Base-by-base conservation (phyloP, 2,113 vertebrate species). In the Xerus inauris region DNA sequence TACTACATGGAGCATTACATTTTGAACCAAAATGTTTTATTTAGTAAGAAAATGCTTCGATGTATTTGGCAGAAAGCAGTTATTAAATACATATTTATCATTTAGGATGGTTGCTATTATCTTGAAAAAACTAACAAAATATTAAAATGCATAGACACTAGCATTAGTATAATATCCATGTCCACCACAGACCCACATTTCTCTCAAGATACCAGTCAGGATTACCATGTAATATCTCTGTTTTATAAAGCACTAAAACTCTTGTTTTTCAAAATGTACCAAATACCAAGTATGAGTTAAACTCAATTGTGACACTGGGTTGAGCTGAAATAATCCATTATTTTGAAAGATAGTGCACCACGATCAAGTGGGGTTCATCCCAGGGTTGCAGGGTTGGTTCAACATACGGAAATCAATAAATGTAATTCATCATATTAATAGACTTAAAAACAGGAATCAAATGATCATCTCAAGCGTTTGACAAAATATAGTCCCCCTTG, bases 111-210 rank as follows among this genome's bases (percentile, higher is more conserved):
- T 83, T 89, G 69, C 96, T 88, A 90, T 93, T 97, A 12, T 97
- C 87, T 87, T 84, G 71, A 95, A 84, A 94, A 54, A 30, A 76
- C 26, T 49, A 35, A 80, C 28, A 79, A 10, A 86, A 62, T 91
- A 80, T 94, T 88, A 97, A 96, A 94, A 42, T 87, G 64, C 64
- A 83, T 79, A 87, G 64, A 82, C 5, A n/a, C 89, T 97, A 90
- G 47, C 92, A 57, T 94, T 93, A 24, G 26, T 88, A 51, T 95
- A 79, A 76, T 49, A 47, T 94, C n/a, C 42, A 91, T 20, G 40
- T 96, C 92, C 85, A 94, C 76, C 94, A 42, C 32, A 85, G 16
- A 80, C 67, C 20, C 71, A 0, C 20, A 30, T 97, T 62, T 97
- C 20, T 96, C 72, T 87, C 40, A 47, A 93, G 76, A 92, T 57